These are phyloP conservation scores for Enteromius radiatus DNA, from an alignment of 2,797 vertebrate species.

Conservation along the genomic window DNA sequence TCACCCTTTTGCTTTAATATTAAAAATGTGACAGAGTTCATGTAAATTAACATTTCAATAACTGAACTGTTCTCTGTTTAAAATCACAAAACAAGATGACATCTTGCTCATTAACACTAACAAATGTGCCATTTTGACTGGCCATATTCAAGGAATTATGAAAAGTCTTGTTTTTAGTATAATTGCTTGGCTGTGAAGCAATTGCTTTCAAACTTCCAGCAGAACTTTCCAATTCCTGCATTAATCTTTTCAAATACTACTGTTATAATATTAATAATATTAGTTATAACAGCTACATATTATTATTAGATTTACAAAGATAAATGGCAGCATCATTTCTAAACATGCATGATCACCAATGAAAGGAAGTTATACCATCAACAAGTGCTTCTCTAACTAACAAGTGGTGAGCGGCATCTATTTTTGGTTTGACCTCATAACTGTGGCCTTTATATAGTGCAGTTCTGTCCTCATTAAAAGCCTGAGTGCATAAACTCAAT, in stretches of 20 bases:
- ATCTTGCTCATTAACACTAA: neutral
- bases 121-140: neutral
- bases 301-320: neutral
- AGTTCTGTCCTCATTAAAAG: constrained; percentile 42
- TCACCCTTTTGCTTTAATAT: neutral
- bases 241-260: neutral
- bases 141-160: neutral
- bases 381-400: constrained; percentile 30
- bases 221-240: neutral
- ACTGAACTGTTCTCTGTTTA: neutral
- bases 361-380: constrained; percentile 9
- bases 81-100: neutral
- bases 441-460: constrained; percentile 41
- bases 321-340: neutral
- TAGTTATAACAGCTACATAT: neutral
- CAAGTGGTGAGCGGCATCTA: constrained; percentile 32
- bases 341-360: neutral
- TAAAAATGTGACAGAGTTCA: neutral
- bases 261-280: neutral
- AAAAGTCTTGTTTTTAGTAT: neutral
- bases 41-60: constrained; percentile 7
- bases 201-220: neutral
- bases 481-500: constrained; percentile 18
- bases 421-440: constrained; percentile 42
- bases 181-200: constrained; percentile 6